Percentiles rank a stretch among this genome's conserved stretches.
These are phyloP conservation scores for Spilogale gracilis DNA, from an alignment of 2,113 vertebrate species.

Conservation along the genomic window DNA sequence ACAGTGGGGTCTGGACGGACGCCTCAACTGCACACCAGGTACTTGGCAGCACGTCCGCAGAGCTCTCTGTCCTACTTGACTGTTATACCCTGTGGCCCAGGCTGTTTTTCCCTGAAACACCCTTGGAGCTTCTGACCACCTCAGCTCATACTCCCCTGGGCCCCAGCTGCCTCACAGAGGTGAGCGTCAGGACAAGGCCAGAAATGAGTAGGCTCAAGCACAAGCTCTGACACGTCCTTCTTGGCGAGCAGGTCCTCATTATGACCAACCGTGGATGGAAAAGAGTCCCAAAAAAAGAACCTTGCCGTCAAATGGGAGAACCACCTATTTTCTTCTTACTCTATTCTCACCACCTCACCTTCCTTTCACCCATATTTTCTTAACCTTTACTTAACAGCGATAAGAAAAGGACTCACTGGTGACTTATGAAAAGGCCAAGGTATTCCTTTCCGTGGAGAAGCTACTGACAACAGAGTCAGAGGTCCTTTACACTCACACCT, in stretches of 20 bases:
- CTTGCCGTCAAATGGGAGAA: conserved; percentile 42
- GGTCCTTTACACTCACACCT: conserved; percentile 58
- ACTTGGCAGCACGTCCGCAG: conserved; percentile 71
- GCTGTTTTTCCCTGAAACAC: conserved; percentile 72
- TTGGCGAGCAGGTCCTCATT: not conserved
- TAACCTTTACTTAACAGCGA: conserved; percentile 58
- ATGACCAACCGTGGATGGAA: not conserved
- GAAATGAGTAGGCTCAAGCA: conserved; percentile 19
- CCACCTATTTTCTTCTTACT: conserved; percentile 64
- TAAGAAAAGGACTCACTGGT: conserved; percentile 63
- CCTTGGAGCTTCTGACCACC: conserved; percentile 70
- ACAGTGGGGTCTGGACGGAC: conserved; percentile 79
- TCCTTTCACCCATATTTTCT: conserved; percentile 59
- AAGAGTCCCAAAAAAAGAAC: conserved; percentile 29
- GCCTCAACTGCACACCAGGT: conserved; percentile 80
- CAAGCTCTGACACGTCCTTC: conserved; percentile 60
- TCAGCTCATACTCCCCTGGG: conserved; percentile 48
- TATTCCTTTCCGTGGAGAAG: conserved; percentile 41
- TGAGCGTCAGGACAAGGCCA: conserved; percentile 38
- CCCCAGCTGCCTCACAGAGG: conserved; percentile 41
- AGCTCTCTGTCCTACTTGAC: conserved; percentile 76
- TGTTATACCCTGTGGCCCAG: conserved; percentile 71
- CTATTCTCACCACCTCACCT: conserved; percentile 63
- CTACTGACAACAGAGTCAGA: conserved; percentile 60
- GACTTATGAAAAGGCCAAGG: conserved; percentile 41